A percentile compares a stretch with the other conserved stretches of the same genome.
Conservation (phyloP, 1,140 invertebrate genomes). For the Matsumurasca onukii region DNA sequence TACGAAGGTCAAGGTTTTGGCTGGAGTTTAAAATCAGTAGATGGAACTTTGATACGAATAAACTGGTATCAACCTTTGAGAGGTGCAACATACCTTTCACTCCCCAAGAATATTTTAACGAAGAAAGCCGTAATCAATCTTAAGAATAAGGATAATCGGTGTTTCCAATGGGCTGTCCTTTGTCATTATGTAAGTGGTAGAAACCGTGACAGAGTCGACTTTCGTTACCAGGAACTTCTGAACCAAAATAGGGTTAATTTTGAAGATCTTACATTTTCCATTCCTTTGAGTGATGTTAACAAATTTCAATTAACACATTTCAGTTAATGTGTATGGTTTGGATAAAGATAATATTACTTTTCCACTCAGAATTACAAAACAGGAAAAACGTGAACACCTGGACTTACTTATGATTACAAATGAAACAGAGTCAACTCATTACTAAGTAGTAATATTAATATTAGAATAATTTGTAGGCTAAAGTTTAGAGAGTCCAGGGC, state of each 20-base stretch:
- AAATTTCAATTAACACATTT: slow-evolving; percentile 25
- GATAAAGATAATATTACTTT: background rate
- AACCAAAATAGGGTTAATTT: slow-evolving; percentile 20
- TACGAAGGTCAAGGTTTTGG: background rate
- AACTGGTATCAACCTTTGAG: too few relatives aligned
- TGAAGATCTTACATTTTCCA: slow-evolving; percentile 5
- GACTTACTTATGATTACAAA: slow-evolving; percentile 20
- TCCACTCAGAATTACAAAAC: slow-evolving; percentile 15
- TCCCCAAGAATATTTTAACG: background rate
- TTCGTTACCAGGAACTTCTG: background rate
- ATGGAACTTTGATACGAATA: slow-evolving; percentile 1
- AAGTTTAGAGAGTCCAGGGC: too few relatives aligned
- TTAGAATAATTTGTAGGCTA: too few relatives aligned
- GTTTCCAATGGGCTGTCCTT: slow-evolving; percentile 23
- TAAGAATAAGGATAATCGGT: slow-evolving; percentile 20
- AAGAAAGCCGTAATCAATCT: slow-evolving; percentile 5
- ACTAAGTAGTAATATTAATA: too few relatives aligned
- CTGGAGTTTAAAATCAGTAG: background rate
- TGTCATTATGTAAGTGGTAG: slow-evolving; percentile 4
- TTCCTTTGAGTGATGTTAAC: slow-evolving; percentile 5
- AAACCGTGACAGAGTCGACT: background rate
- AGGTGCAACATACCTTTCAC: background rate
- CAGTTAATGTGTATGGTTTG: slow-evolving; percentile 27
- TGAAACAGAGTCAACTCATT: slow-evolving; percentile 3
- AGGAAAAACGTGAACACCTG: slow-evolving; percentile 15